phyloP scores from a whole-genome alignment of 1,140 invertebrate genomes.

The Musca vetustissima region DNA sequence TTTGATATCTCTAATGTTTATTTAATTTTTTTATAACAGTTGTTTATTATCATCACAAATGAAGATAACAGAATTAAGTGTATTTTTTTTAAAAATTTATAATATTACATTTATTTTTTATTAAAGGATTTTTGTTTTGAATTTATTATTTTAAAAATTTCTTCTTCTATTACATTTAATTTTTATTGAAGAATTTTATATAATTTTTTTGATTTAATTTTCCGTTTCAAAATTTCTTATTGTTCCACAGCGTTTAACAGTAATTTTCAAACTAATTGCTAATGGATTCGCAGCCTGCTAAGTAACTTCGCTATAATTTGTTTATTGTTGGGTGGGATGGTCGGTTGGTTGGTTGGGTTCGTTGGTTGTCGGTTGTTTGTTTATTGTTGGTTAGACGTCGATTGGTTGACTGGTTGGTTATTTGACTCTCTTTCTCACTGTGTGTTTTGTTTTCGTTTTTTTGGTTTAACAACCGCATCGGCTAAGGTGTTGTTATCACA shows the following conservation, averaged over 20 bases:
- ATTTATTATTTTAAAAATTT: no score
- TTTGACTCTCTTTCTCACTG: no score
- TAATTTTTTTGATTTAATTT: no score
- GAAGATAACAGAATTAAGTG: no score
- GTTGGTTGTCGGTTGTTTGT: slow-evolving; percentile 14
- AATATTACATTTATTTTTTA: slow-evolving; percentile 8
- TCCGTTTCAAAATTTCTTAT: slow-evolving; percentile 3
- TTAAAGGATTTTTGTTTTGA: not conserved
- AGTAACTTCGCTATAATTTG: slow-evolving; percentile 25
- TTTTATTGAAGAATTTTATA: not conserved
- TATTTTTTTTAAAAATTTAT: no score
- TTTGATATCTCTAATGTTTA: slow-evolving; percentile 12
- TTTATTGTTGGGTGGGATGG: not conserved
- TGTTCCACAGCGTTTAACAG: slow-evolving; percentile 27
- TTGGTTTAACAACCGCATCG: no score
- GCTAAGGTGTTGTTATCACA: no score
- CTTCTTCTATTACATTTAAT: slow-evolving; percentile 1
- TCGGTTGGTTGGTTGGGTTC: not conserved
- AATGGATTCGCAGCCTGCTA: slow-evolving; percentile 24
- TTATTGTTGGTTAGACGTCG: slow-evolving; percentile 9
- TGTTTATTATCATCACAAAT: no score
- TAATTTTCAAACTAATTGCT: slow-evolving; percentile 30
- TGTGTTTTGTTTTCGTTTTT: no score
- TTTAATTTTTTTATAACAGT: not conserved
- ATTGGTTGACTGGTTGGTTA: not conserved